Percentiles rank a stretch among this genome's conserved stretches.
Conservation (phyloP, 2,797 vertebrate species). For the Nothura maculosa region DNA sequence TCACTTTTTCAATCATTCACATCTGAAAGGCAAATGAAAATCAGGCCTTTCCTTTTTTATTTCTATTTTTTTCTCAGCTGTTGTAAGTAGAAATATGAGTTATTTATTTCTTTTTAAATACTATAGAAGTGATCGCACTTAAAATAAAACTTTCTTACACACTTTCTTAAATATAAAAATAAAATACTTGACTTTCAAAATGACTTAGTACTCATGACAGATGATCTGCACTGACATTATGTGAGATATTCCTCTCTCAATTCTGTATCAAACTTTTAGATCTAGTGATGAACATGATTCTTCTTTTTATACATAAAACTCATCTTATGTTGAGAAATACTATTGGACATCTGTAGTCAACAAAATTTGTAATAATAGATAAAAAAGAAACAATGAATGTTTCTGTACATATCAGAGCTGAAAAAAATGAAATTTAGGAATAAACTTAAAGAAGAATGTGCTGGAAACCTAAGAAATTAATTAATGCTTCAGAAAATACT, state of each 20-base stretch:
- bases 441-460: background rate
- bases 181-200: background rate
- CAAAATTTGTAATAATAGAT: no score
- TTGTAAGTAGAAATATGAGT: background rate
- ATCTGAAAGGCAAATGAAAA: fast-evolving
- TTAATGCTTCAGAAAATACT: background rate
- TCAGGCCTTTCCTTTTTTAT: background rate
- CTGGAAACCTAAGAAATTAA: background rate
- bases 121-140: fast-evolving
- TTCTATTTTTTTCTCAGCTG: background rate
- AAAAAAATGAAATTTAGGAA: background rate
- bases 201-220: background rate
- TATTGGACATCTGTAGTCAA: background rate
- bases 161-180: background rate
- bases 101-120: background rate
- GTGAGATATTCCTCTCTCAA: fast-evolving
- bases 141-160: background rate
- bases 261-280: background rate
- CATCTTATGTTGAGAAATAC: background rate
- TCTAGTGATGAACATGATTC: background rate
- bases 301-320: background rate
- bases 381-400: background rate
- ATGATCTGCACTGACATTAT: background rate
- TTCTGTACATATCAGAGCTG: background rate
- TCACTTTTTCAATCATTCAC: background rate